A percentile compares a stretch with the other conserved stretches of the same genome.
These are phyloP conservation scores for Nansenia antarctica DNA, from an alignment of 2,113 vertebrate species.

Conservation along the genomic window DNA sequence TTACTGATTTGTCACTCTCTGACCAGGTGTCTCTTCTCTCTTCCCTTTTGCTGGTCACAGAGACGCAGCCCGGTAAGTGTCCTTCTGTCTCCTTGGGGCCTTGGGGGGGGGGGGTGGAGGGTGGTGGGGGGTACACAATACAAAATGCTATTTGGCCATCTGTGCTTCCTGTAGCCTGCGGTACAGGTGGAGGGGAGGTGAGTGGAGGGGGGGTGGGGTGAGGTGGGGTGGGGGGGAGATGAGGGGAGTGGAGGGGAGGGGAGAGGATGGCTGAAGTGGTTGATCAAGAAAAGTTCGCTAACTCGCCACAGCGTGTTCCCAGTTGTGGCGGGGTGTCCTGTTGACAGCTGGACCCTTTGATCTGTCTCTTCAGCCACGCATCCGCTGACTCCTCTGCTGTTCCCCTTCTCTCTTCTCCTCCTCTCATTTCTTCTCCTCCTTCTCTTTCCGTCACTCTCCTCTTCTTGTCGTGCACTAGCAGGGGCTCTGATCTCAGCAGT, in stretches of 20 bases:
- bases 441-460: not conserved
- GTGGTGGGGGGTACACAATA: not conserved
- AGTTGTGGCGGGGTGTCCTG: too few relatives aligned
- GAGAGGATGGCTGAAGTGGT: not conserved
- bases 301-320: not conserved
- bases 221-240: not conserved
- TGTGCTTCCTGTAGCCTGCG: not conserved
- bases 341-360: constrained; percentile 59
- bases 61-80: constrained; percentile 98
- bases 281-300: not conserved
- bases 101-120: too few relatives aligned
- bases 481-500: too few relatives aligned
- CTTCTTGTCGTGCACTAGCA: not conserved
- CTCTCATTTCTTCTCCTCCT: not conserved
- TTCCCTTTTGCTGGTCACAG: constrained; percentile 98
- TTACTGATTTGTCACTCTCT: constrained; percentile 94
- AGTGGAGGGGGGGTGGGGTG: not conserved
- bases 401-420: not conserved
- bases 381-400: constrained; percentile 23
- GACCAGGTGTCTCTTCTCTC: constrained; percentile 99
- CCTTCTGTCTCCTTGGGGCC: constrained; percentile 29
- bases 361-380: constrained; percentile 50
- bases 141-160: not conserved
- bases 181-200: not conserved
- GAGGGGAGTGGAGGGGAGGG: not conserved